Conservation (phyloP, 2,797 vertebrate genomes). For the Lindbergichthys nudifrons region DNA sequence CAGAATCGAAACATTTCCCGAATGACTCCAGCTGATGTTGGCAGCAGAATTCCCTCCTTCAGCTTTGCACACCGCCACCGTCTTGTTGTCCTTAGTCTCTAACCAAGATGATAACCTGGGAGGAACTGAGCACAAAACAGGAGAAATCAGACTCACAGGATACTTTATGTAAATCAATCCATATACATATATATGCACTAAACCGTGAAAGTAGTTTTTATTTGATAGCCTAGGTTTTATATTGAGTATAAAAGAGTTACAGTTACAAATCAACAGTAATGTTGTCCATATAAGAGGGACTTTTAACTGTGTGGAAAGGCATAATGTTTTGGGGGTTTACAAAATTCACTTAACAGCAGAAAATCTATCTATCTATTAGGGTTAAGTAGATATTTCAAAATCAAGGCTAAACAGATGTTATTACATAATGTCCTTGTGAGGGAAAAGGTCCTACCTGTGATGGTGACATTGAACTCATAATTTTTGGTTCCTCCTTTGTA, state of each 20-base stretch:
- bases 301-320: neutral
- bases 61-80: constrained; percentile 74
- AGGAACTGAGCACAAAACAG: constrained; percentile 43
- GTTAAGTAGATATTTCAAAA: neutral
- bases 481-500: constrained; percentile 5
- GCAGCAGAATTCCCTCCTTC: constrained; percentile 68
- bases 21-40: constrained; percentile 70
- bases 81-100: neutral
- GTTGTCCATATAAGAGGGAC: neutral
- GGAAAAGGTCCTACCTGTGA: constrained; percentile 65
- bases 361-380: too few species aligned
- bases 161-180: neutral
- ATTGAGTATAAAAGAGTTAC: neutral
- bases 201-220: neutral
- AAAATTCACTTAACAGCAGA: too few species aligned
- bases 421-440: neutral
- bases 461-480: constrained; percentile 1
- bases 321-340: neutral
- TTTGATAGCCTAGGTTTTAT: neutral
- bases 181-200: neutral
- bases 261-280: neutral
- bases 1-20: neutral
- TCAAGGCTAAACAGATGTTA: neutral
- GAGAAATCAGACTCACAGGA: neutral
- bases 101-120: constrained; percentile 47